Evolutionary conservation across 2,888 invertebrate species (phyloP), one percentile per base, ranked within the genome.

Genomic region (Machimus rusticus): DNA sequence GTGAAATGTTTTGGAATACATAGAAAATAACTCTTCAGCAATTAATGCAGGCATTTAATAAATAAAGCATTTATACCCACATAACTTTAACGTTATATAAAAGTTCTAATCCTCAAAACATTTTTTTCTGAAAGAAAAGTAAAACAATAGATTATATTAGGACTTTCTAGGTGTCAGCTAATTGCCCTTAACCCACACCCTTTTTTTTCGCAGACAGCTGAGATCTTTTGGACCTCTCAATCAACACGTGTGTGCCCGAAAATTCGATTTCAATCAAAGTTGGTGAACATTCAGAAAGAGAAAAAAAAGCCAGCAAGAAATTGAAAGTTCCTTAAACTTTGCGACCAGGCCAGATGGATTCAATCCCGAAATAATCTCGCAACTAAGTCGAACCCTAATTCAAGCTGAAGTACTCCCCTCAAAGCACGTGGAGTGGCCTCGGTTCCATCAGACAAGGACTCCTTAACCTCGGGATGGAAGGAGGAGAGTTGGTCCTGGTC

Each of bases 331-430:
- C 82, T 84, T 84, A 84, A 84, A 84, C 82, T 84, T 84, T 84
- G 34, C 39, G 82, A 37, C 66, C 51, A 37, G 34, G 23, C 66
- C 66, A 46, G 82, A 84, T 84, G 55, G 66, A 84, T 66, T 39
- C 82, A 82, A 66, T 82, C 82, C 51, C 37, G 39, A 66, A 82
- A 82, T 82, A 82, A 82, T 82, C 82, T 66, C 46, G 39, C 57
- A 82, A 82, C 82, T 84, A 84, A 84, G 82, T 84, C 82, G 82
- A 84, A 84, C 82, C 82, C 82, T 84, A 84, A 84, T 84, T 84
- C 66, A 84, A 84, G 37, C 51, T 66, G 82, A 84, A 84, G 66
- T 66, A 84, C 82, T 84, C 46, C 79, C 66, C 79, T 16, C 19
- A 31, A 79, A 79, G 79, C 46, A n/a, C 78, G 78, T 78, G 66